Evolutionary conservation across 2,797 vertebrate species (phyloP).

Genomic region (Selene dorsalis): DNA sequence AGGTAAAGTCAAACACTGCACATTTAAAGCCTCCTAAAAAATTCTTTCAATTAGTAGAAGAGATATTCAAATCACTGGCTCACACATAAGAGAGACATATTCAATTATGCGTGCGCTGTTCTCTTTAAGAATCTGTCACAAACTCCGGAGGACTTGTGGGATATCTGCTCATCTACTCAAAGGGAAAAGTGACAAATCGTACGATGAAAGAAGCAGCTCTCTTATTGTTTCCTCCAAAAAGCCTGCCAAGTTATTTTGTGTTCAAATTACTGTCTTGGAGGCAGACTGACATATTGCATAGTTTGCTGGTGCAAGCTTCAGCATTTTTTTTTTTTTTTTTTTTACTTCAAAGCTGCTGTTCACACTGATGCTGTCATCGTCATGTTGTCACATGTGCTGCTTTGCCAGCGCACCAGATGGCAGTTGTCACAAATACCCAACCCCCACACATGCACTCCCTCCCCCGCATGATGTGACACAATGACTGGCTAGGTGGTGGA

Average conservation of each 20-base stretch:
- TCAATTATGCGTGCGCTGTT: slow-evolving; percentile 56
- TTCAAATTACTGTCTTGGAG: slow-evolving; percentile 63
- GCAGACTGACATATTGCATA: slow-evolving; percentile 63
- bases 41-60: slow-evolving; percentile 55
- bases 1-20: slow-evolving; percentile 45
- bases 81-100: slow-evolving; percentile 45
- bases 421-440: slow-evolving; percentile 75
- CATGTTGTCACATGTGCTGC: slow-evolving; percentile 72
- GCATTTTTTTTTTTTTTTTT: slow-evolving; percentile 34
- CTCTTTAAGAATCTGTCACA: slow-evolving; percentile 55
- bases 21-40: slow-evolving; percentile 54
- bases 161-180: slow-evolving; percentile 62
- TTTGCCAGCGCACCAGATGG: slow-evolving; percentile 78
- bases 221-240: slow-evolving; percentile 61
- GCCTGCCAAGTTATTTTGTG: slow-evolving; percentile 65
- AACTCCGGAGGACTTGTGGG: slow-evolving; percentile 52
- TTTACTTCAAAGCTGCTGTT: slow-evolving; percentile 56
- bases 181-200: slow-evolving; percentile 60
- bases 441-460: slow-evolving; percentile 57
- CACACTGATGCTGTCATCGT: slow-evolving; percentile 69
- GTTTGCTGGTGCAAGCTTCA: slow-evolving; percentile 45
- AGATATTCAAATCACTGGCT: slow-evolving; percentile 61
- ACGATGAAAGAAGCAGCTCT: slow-evolving; percentile 56
- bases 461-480: slow-evolving; percentile 65
- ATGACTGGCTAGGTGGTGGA: slow-evolving; percentile 62